Evolutionary conservation across 2,113 vertebrate species (phyloP), one percentile per base, ranked within the genome.

Genomic region (Cebidichthys violaceus): DNA sequence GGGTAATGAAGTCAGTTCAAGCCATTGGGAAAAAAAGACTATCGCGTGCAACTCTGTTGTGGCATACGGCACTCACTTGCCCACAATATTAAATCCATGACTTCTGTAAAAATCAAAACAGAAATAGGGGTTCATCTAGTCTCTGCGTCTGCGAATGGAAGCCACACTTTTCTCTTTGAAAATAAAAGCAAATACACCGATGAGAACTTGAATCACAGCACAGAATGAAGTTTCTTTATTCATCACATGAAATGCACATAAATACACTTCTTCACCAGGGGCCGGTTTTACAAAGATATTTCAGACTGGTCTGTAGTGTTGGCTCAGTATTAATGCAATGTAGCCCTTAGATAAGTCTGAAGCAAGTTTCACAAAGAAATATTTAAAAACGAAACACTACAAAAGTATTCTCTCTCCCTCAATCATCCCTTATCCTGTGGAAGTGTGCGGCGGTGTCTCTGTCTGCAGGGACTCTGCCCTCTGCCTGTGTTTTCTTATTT

Each of bases 61-160:
- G 79, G 83, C 85, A 77, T 70, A 80, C 52, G 59, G 75, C 78
- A 24, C 69, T 86, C 72, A 29, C 71, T 82, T 67, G 33, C 78
- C 92, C 88, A 70, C 80, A 89, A 71, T 73, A 86, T 90, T 89
- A 88, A 88, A 92, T 85, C 75, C 43, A 78, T 79, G 41, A 88
- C 77, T 77, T 45, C 50, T 86, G 75, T 68, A 66, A 79, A 35
- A 82, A 76, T 79, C 39, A 75, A 33, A 84, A 79, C 31, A 70
- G 57, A 76, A 65, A 77, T 11, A 80, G 8, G 24, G 39, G 55
- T 4, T 14, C 24, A 67, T 72, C 67, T 72, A 47, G 29, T 57
- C 55, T 57, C 79, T 64, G 29, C 43, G 65, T 27, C 27, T 81
- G 52, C 22, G 39, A 45, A 81, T 33, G 27, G 17, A 64, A 20